Evolutionary conservation across 2,797 vertebrate species (phyloP).

Genomic region (Lithobates sylvaticus): DNA sequence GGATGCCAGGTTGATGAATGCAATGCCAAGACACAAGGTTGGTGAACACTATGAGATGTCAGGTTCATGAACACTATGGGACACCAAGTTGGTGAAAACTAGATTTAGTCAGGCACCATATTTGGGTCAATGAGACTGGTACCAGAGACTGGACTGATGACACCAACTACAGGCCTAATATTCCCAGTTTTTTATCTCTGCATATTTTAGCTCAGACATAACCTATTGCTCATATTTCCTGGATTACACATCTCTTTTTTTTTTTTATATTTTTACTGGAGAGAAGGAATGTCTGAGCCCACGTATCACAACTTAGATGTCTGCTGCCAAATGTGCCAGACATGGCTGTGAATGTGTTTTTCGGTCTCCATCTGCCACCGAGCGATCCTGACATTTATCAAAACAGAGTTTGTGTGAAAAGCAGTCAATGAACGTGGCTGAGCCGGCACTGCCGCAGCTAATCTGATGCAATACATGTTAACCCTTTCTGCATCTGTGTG

Average conservation of each 20-base stretch:
- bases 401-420: background rate
- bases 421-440: background rate
- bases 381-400: conserved; percentile 15
- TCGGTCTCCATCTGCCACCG: background rate
- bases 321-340: conserved; percentile 26
- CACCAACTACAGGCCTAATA: background rate
- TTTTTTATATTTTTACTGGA: background rate
- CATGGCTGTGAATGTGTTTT: background rate
- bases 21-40: no score
- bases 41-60: no score
- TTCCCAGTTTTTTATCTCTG: background rate
- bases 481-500: background rate
- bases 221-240: background rate
- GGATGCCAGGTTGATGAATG: no score
- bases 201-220: background rate
- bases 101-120: no score
- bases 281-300: background rate
- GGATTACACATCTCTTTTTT: background rate
- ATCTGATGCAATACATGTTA: background rate
- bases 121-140: no score
- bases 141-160: background rate
- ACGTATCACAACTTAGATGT: background rate
- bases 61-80: no score
- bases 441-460: background rate
- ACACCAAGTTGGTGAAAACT: no score